Conservation (phyloP, 1,140 invertebrate species). For the honey bee (Apis mellifera) region Amel_HAv3.1 CM009939.2:4323001-4323500, state of each 20-base stretch:
- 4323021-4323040: constrained; percentile 58
- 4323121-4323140: constrained; percentile 47
- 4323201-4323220: constrained; percentile 4
- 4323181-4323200: background rate
- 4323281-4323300: constrained; percentile 35
- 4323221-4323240: constrained; percentile 32
- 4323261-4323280: constrained; percentile 1
- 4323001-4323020: background rate
- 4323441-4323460: constrained; percentile 71
- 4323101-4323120: constrained; percentile 66
- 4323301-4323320: constrained; percentile 49
- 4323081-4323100: constrained; percentile 59
- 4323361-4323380: constrained; percentile 16
- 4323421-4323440: constrained; percentile 64
- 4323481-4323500: constrained; percentile 6
- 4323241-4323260: constrained; percentile 59
- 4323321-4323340: too few relatives aligned
- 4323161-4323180: background rate
- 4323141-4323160: constrained; percentile 11
- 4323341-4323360: background rate
- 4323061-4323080: constrained; percentile 64
- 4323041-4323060: constrained; percentile 64
- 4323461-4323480: constrained; percentile 50
- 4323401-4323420: constrained; percentile 58
- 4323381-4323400: constrained; percentile 56